Conservation (phyloP, 2,888 invertebrate species). For the Gnatocerus cornutus region DNA sequence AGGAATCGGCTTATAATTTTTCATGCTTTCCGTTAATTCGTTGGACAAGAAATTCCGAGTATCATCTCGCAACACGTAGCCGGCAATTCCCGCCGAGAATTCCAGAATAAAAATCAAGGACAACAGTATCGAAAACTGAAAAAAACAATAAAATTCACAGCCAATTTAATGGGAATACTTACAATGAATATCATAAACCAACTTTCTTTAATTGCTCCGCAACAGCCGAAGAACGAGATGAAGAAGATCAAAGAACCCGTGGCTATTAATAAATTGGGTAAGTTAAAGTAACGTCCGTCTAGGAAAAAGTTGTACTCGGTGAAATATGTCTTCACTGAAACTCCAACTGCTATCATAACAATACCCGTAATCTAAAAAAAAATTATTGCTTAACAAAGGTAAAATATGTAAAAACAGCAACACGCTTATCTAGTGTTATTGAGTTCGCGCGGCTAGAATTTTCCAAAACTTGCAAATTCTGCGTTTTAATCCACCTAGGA, state of each 20-base stretch:
- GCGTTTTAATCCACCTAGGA: no score
- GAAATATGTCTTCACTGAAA: conserved; percentile 82
- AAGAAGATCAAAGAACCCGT: conserved; percentile 93
- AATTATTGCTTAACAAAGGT: background rate
- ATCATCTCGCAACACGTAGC: conserved; percentile 83
- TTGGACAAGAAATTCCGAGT: conserved; percentile 77
- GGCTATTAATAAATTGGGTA: conserved; percentile 89
- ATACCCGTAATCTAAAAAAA: conserved; percentile 88
- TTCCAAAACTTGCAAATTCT: no score
- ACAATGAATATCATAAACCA: conserved; percentile 89
- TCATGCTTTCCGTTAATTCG: conserved; percentile 80
- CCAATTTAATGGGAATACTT: conserved; percentile 5
- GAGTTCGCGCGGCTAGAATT: no score
- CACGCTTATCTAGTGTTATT: no score
- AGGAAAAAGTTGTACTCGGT: conserved; percentile 86
- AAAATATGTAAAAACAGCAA: background rate
- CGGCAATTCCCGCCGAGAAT: conserved; percentile 87
- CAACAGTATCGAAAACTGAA: conserved; percentile 84
- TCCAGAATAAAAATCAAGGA: conserved; percentile 89
- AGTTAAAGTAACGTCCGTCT: conserved; percentile 86
- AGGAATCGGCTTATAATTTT: conserved; percentile 75
- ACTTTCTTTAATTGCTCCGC: conserved; percentile 95
- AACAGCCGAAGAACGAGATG: conserved; percentile 96
- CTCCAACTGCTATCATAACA: conserved; percentile 87
- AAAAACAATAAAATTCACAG: conserved; percentile 46